Evolutionary conservation across 1,140 invertebrate species (phyloP), one percentile per base, ranked within the genome.

Genomic region (Papilio xuthus): DNA sequence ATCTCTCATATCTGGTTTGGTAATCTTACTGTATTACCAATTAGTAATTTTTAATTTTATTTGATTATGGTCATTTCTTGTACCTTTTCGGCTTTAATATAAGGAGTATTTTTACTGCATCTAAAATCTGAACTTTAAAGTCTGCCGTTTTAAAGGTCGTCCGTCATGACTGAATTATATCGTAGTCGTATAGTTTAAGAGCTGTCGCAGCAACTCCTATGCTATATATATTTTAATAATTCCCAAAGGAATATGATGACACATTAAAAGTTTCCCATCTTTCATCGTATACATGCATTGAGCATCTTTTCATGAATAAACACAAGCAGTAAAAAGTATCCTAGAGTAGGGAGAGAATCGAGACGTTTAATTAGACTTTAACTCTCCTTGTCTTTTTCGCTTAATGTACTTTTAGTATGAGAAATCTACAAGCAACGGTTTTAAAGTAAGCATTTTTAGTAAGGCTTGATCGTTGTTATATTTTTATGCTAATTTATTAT

Each of bases 181-280:
- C 60, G 60, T 67, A 67, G 26, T 18, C 60, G 26, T 67, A 28
- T 67, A 32, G 4, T 67, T 67, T 67, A 67, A 67, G 60, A 15
- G 60, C 60, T 67, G 26, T 28, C 26, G 15, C 60, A 28, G 23
- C 60, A 67, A 28, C 26, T 28, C 13, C 56, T 26, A 32, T 26
- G 12, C 60, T 67, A 32, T 28, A 32, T 28, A 4, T 6, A 1
- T 28, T 67, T 18, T 67, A 32, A 67, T 67, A 67, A 18, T 2
- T 32, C 23, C 12, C 13, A 67, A 6, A 32, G 6, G 13, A 26
- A 67, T 28, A 26, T 67, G 4, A 67, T 56, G 60, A 32, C 3
- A 12, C 9, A 4, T 60, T 60, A 23, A 60, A 56, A 56, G n/a
- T 56, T 23, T 56, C n/a, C 18, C 18, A 47, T 47, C 44, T 18